Base-by-base conservation (phyloP, 2,888 invertebrate species). In the Alsophila aescularia region DNA sequence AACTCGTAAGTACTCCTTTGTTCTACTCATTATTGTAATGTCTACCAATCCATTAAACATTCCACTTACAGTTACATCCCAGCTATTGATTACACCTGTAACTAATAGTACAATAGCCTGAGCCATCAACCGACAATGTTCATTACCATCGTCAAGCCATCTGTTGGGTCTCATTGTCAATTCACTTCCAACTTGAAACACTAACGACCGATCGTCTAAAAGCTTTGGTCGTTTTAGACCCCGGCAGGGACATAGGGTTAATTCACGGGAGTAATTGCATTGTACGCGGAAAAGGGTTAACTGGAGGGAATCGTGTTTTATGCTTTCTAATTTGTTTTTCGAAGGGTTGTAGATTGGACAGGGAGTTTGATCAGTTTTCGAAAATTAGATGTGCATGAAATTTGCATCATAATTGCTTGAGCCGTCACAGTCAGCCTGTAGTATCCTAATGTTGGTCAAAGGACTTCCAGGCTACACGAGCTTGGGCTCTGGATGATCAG, bases 261-360 rank as follows among this genome's bases (percentile, higher is more conserved):
- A 83, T 81, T 76, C 75, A 78, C 55, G 41, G 41, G 55, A 56
- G 87, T 87, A 86, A 88, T 85, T 83, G 81, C 77, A 84, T 86
- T 81, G 84, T 67, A 61, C 70, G 70, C 62, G 72, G 70, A 75
- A 53, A 67, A 79, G 86, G 88, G 87, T 87, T 87, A 85, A 84
- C 78, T 75, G 24, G 24, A 24, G 79, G 50, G 72, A 84, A 81
- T 86, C 76, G 79, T 81, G 87, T 87, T 90, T 87, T 87, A 85
- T 84, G 83, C 78, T 79, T 82, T 87, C 83, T 87, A 89, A 90
- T 90, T 87, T 88, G 88, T 85, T 85, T 82, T 75, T 57, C 64
- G 59, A 69, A 75, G 77, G 69, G 71, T 70, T 65, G 74, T 68
- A 69, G 62, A 61, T 63, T 69, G 74, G 64, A 69, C 65, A 58